A percentile compares a stretch with the other conserved stretches of the same genome.
Conservation (phyloP, 2,888 invertebrate species). For the Ectemnius lituratus region DNA sequence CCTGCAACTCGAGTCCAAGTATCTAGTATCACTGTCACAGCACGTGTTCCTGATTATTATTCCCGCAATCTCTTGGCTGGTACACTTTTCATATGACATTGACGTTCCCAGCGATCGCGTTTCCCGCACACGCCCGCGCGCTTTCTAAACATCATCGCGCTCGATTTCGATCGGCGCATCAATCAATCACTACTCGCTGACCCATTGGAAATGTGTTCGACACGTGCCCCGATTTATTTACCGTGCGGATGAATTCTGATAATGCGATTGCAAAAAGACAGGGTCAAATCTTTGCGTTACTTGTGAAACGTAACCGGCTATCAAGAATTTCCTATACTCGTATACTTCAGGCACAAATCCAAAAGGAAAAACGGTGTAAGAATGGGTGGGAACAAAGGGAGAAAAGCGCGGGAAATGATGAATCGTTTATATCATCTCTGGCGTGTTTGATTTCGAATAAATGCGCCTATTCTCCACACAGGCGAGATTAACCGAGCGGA, state of each 20-base stretch:
- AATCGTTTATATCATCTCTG: constrained; percentile 22
- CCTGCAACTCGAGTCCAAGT: constrained; percentile 3
- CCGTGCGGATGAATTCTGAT: no score
- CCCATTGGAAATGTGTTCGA: no score
- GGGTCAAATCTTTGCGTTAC: no score
- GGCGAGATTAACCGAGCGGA: constrained; percentile 8
- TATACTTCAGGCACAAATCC: no score
- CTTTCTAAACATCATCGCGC: no score
- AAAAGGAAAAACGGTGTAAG: neutral
- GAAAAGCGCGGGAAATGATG: neutral
- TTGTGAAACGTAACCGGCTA: no score
- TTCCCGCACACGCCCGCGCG: no score
- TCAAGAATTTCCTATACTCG: no score
- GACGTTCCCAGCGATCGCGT: neutral
- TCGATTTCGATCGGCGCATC: no score
- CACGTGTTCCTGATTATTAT: constrained; percentile 25
- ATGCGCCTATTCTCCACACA: constrained; percentile 14
- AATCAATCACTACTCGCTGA: no score
- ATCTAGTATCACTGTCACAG: constrained; percentile 14
- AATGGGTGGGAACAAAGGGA: neutral
- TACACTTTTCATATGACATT: constrained; percentile 6
- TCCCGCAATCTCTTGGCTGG: constrained; percentile 2
- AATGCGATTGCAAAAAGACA: no score
- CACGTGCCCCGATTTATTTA: no score
- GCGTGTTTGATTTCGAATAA: neutral